phyloP scores from a whole-genome alignment of 2,888 invertebrate genomes.

The Lochmaea capreae region DNA sequence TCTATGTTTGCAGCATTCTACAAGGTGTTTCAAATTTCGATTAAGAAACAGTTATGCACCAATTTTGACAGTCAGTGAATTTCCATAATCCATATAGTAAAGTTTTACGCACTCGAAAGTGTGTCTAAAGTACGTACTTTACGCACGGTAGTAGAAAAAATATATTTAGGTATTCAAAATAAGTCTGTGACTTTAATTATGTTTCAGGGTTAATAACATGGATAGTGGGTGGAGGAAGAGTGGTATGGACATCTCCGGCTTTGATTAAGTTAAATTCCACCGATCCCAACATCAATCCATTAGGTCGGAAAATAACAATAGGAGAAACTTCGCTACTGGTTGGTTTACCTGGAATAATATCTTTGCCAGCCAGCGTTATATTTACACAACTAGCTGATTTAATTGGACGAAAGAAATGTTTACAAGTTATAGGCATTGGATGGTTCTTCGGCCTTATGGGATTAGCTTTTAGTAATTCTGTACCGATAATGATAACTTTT shows the following conservation, averaged over 20 bases:
- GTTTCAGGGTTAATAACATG: not conserved
- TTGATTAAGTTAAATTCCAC: constrained; percentile 39
- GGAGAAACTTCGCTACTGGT: constrained; percentile 45
- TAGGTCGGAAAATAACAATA: constrained; percentile 38
- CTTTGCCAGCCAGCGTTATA: constrained; percentile 36
- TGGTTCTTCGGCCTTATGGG: constrained; percentile 67
- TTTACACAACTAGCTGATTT: constrained; percentile 38
- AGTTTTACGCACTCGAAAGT: too few relatives aligned
- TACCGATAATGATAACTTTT: constrained; percentile 15
- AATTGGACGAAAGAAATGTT: constrained; percentile 74
- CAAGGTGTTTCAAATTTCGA: too few relatives aligned
- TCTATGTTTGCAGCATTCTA: too few relatives aligned
- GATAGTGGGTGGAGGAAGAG: constrained; percentile 18
- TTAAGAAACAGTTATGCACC: too few relatives aligned
- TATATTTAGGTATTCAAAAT: too few relatives aligned
- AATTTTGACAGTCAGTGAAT: too few relatives aligned
- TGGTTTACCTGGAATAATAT: constrained; percentile 39
- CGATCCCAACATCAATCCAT: constrained; percentile 41
- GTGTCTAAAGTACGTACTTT: too few relatives aligned
- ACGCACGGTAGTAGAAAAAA: too few relatives aligned
- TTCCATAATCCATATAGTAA: too few relatives aligned
- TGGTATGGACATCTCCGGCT: constrained; percentile 48
- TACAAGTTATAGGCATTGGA: constrained; percentile 73
- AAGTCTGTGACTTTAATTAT: not conserved
- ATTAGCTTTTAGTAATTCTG: constrained; percentile 36